A percentile compares a stretch with the other conserved stretches of the same genome.
Evolutionary conservation across 2,113 vertebrate species (phyloP).

Genomic region (Cryptomyrus ogoouensis): DNA sequence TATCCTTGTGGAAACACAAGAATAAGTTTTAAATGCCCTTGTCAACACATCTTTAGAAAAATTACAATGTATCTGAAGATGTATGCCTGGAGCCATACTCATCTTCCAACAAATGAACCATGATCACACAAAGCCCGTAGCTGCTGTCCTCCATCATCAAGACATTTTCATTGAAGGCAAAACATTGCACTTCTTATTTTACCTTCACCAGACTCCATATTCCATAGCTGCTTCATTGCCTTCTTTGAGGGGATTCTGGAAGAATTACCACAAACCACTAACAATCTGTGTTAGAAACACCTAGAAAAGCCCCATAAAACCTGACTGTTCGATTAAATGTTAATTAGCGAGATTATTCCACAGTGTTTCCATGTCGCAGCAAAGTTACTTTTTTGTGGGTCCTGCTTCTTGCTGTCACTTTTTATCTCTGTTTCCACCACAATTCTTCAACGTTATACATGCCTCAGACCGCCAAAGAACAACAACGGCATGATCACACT

Average conservation of each 20-base stretch:
- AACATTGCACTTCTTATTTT: neutral
- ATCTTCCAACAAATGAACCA: neutral
- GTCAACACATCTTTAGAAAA: slow-evolving; percentile 1
- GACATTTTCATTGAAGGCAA: neutral
- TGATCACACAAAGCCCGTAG: neutral
- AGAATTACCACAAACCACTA: neutral
- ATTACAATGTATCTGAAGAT: neutral
- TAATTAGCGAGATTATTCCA: neutral
- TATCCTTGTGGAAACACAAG: neutral
- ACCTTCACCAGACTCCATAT: neutral
- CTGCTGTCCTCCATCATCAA: neutral
- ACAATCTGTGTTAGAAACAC: neutral
- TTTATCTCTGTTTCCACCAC: neutral
- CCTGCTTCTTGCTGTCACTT: neutral
- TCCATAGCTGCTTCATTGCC: neutral
- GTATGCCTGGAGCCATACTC: neutral
- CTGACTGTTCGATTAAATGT: neutral
- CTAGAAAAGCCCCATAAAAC: neutral
- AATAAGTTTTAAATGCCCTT: neutral
- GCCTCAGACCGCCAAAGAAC: neutral
- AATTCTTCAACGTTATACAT: neutral
- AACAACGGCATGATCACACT: neutral
- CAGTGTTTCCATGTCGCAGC: neutral
- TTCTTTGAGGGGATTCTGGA: neutral
- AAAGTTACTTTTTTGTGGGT: neutral